Evolutionary conservation across 2,888 invertebrate genomes (phyloP).

Genomic region (Acleris sparsana): DNA sequence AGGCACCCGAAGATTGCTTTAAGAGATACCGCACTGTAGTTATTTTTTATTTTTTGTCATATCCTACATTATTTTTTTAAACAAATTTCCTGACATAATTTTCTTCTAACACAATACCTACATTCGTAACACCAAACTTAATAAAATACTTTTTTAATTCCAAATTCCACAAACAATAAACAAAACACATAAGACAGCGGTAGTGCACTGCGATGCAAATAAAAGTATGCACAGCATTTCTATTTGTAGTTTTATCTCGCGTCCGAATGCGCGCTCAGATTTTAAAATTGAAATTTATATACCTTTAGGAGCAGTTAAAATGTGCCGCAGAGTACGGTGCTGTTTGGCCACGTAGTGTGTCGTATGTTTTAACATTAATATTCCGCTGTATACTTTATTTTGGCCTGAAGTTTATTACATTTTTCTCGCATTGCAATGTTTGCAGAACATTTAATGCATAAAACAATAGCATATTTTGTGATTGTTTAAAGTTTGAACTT

Average conservation of each 20-base stretch:
- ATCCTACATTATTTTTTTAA: no score
- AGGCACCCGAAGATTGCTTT: no score
- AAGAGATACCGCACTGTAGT: no score
- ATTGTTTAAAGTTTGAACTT: no score
- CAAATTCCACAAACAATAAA: constrained; percentile 11
- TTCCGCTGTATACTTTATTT: constrained; percentile 21
- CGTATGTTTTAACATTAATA: constrained; percentile 27
- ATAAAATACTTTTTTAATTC: constrained; percentile 12
- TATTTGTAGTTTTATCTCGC: constrained; percentile 39
- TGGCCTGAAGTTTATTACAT: constrained; percentile 13
- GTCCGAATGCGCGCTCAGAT: constrained; percentile 53
- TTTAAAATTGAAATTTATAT: constrained; percentile 75
- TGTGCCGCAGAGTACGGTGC: constrained; percentile 46
- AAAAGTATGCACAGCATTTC: constrained; percentile 38
- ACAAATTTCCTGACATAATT: background rate
- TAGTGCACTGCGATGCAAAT: constrained; percentile 39
- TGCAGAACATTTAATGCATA: constrained; percentile 2
- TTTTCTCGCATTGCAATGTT: constrained; percentile 13
- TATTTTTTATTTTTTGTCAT: no score
- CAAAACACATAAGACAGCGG: constrained; percentile 17
- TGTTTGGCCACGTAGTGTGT: constrained; percentile 41
- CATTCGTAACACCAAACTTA: background rate
- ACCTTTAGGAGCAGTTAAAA: constrained; percentile 63
- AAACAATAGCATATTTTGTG: background rate
- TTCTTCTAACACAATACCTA: background rate